Conservation (phyloP, 2,888 invertebrate genomes). For the Aproaerema taeniolella region DNA sequence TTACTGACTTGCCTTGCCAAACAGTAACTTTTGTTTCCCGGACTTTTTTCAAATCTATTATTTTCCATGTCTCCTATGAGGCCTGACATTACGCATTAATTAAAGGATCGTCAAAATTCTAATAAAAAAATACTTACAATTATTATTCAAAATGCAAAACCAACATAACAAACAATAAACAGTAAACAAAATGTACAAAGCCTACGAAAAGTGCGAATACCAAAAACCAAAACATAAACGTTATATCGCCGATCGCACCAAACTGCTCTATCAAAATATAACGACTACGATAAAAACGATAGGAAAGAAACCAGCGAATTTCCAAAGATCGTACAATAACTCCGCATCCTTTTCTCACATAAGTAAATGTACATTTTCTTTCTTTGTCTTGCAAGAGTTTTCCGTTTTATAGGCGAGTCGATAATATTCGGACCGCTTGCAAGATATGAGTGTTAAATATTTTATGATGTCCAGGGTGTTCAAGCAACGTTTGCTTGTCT, state of each 20-base stretch:
- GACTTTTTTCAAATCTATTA: too few species aligned
- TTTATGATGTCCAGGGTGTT: conserved; percentile 64
- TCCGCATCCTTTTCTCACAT: conserved; percentile 49
- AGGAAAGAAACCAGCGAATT: conserved; percentile 71
- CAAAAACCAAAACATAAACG: conserved; percentile 72
- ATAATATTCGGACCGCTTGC: conserved; percentile 68
- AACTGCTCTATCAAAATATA: conserved; percentile 76
- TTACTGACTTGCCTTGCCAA: too few species aligned
- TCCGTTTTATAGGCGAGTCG: conserved; percentile 68
- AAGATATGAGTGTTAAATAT: conserved; percentile 72
- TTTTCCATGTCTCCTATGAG: too few species aligned
- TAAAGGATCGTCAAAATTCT: too few species aligned
- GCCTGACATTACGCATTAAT: too few species aligned
- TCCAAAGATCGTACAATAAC: conserved; percentile 71
- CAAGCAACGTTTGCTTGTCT: conserved; percentile 7
- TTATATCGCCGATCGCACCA: conserved; percentile 67
- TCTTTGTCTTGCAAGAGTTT: conserved; percentile 57
- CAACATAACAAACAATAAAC: conserved; percentile 29
- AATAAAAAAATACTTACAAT: too few species aligned
- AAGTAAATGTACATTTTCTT: conserved; percentile 37
- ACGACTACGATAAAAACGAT: conserved; percentile 74
- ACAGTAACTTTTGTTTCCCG: too few species aligned
- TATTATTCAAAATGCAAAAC: too few species aligned
- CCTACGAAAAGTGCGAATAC: conserved; percentile 32
- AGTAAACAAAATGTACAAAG: conserved; percentile 36